Evolutionary conservation across 2,797 vertebrate species (phyloP).

Genomic region (Anableps anableps): DNA sequence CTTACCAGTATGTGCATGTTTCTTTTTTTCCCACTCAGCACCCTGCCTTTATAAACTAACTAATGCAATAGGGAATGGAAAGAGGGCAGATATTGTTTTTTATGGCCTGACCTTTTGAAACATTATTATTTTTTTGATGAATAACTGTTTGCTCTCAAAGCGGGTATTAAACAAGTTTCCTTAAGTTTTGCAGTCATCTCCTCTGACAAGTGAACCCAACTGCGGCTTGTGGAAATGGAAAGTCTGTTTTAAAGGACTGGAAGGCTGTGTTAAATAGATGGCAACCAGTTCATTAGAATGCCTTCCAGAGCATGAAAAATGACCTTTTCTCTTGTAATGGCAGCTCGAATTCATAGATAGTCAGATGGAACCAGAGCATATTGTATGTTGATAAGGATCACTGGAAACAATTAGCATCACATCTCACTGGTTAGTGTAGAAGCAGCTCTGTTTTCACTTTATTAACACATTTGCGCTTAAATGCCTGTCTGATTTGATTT

Average conservation of each 20-base stretch:
- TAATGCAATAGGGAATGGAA: conserved; percentile 74
- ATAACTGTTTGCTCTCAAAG: conserved; percentile 81
- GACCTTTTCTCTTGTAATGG: conserved; percentile 83
- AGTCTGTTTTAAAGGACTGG: conserved; percentile 69
- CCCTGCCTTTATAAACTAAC: conserved; percentile 68
- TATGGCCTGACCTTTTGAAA: conserved; percentile 86
- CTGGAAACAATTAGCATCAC: conserved; percentile 81
- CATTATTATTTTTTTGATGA: conserved; percentile 86
- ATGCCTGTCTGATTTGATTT: conserved; percentile 60
- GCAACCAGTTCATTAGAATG: conserved; percentile 80
- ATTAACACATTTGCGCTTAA: conserved; percentile 59
- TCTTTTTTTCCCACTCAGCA: conserved; percentile 19
- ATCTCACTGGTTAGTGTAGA: conserved; percentile 55
- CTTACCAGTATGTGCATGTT: conserved; percentile 16
- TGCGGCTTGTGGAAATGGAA: conserved; percentile 63
- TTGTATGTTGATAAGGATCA: conserved; percentile 78
- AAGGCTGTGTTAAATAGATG: conserved; percentile 76
- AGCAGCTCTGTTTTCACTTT: conserved; percentile 56
- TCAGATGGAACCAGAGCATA: conserved; percentile 75
- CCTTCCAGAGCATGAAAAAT: conserved; percentile 82
- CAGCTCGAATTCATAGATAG: conserved; percentile 77
- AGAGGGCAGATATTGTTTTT: conserved; percentile 86
- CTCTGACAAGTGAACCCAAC: conserved; percentile 62
- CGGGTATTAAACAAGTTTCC: conserved; percentile 76
- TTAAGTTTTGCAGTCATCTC: conserved; percentile 67